These are phyloP conservation scores for Rhinatrema bivittatum DNA, from an alignment of 2,797 vertebrate species.

Conservation along the genomic window DNA sequence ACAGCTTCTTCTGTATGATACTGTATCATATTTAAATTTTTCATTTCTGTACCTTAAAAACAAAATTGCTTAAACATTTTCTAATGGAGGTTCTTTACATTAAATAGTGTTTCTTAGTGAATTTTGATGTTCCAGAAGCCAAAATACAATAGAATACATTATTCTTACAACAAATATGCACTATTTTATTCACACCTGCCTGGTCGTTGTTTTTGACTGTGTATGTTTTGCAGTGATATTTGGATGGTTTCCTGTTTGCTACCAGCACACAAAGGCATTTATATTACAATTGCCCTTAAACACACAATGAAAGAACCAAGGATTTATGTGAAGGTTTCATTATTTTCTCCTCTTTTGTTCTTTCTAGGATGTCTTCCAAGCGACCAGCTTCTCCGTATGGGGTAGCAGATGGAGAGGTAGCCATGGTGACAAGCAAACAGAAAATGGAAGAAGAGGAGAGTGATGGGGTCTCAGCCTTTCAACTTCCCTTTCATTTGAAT, in stretches of 20 bases:
- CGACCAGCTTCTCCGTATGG: slow-evolving; percentile 99
- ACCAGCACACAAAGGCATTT: slow-evolving; percentile 72
- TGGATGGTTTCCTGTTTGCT: slow-evolving; percentile 70
- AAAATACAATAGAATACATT: slow-evolving; percentile 59
- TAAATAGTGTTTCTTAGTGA: slow-evolving; percentile 58
- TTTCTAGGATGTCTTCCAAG: slow-evolving; percentile 99
- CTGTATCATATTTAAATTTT: too few species aligned
- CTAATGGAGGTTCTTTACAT: slow-evolving; percentile 36
- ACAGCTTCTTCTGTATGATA: too few species aligned
- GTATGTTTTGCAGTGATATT: slow-evolving; percentile 67
- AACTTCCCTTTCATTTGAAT: slow-evolving; percentile 91
- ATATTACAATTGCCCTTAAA: slow-evolving; percentile 72
- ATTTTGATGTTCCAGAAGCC: slow-evolving; percentile 63
- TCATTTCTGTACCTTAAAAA: too few species aligned
- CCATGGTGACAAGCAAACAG: slow-evolving; percentile 99
- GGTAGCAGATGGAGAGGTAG: slow-evolving; percentile 99
- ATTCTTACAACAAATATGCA: slow-evolving; percentile 70
- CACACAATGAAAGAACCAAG: slow-evolving; percentile 76
- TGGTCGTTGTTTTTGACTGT: slow-evolving; percentile 70
- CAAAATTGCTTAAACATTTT: slow-evolving; percentile 29
- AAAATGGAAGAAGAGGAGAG: slow-evolving; percentile 95
- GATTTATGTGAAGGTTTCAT: slow-evolving; percentile 81
- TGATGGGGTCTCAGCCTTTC: slow-evolving; percentile 92
- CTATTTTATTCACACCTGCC: slow-evolving; percentile 72
- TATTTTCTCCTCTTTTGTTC: slow-evolving; percentile 76